phyloP scores from a whole-genome alignment of 2,888 invertebrate genomes.

The Celastrina argiolus region DNA sequence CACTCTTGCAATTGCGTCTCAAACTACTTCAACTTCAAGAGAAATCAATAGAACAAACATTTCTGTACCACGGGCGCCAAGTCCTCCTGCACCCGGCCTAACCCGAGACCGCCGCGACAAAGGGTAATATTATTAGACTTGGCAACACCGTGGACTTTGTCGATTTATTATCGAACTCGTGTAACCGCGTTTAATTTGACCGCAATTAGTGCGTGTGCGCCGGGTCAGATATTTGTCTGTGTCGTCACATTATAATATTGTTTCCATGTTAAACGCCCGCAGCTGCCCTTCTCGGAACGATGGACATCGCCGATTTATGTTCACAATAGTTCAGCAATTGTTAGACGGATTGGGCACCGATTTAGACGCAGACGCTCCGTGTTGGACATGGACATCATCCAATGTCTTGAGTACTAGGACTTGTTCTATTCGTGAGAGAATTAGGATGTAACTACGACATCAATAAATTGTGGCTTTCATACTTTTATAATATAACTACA shows the following conservation, averaged over 20 bases:
- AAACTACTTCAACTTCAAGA: not conserved
- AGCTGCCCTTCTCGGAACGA: slow-evolving; percentile 18
- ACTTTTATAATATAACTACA: too few relatives aligned
- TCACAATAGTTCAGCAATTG: not conserved
- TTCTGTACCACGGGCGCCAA: not conserved
- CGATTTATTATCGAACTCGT: slow-evolving; percentile 52
- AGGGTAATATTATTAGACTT: slow-evolving; percentile 64
- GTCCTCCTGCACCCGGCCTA: slow-evolving; percentile 5
- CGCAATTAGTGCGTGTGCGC: slow-evolving; percentile 30
- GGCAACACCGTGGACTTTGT: slow-evolving; percentile 47
- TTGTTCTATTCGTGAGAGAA: too few relatives aligned
- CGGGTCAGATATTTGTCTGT: slow-evolving; percentile 30
- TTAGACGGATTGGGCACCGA: not conserved
- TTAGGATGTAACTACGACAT: too few relatives aligned
- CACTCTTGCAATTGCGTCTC: not conserved
- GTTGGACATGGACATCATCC: not conserved
- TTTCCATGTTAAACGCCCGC: slow-evolving; percentile 17
- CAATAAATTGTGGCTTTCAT: too few relatives aligned
- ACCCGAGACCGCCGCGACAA: slow-evolving; percentile 41
- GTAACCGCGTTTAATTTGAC: slow-evolving; percentile 32
- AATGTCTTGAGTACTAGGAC: not conserved
- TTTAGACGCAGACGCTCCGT: not conserved
- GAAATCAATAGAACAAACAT: not conserved
- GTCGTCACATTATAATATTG: slow-evolving; percentile 25
- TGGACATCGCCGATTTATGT: not conserved